Conservation (phyloP, 2,888 invertebrate genomes). For the Thymelicus lineola region DNA sequence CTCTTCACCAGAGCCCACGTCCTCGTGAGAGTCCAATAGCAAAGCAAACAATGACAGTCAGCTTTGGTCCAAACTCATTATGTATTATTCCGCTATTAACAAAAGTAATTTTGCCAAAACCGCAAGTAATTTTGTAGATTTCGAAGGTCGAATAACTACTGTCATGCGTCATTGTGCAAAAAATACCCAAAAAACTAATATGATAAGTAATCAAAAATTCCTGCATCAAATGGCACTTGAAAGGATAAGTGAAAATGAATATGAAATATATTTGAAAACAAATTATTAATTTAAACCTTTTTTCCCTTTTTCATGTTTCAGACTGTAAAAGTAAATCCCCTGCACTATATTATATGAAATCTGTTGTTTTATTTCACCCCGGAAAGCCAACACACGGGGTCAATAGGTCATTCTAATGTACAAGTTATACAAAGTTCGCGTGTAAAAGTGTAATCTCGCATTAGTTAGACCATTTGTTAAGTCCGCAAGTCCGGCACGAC, state of each 20-base stretch:
- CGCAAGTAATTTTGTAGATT: conserved; percentile 38
- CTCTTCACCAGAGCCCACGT: conserved; percentile 2
- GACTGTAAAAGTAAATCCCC: not conserved
- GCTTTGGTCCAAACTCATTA: conserved; percentile 36
- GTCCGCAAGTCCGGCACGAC: conserved; percentile 22
- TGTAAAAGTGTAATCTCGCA: conserved; percentile 30
- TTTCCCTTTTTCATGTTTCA: not conserved
- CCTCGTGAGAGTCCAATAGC: not conserved
- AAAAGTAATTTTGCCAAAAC: conserved; percentile 45
- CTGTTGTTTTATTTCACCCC: not conserved
- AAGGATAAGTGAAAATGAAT: no score
- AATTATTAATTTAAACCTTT: no score
- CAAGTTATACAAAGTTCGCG: conserved; percentile 27
- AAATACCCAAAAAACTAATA: not conserved
- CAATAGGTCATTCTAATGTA: conserved; percentile 27
- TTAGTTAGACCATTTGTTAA: conserved; percentile 24
- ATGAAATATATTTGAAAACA: no score
- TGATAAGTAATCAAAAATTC: not conserved
- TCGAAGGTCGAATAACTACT: conserved; percentile 18
- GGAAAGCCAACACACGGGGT: conserved; percentile 22
- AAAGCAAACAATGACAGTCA: conserved; percentile 26
- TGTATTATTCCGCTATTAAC: conserved; percentile 41
- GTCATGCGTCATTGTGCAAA: conserved; percentile 11
- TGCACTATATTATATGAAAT: not conserved
- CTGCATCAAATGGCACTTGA: no score